Percentiles rank a stretch among this genome's conserved stretches.
phyloP scores from a whole-genome alignment of 1,140 invertebrate species.

The Goniozus legneri region DNA sequence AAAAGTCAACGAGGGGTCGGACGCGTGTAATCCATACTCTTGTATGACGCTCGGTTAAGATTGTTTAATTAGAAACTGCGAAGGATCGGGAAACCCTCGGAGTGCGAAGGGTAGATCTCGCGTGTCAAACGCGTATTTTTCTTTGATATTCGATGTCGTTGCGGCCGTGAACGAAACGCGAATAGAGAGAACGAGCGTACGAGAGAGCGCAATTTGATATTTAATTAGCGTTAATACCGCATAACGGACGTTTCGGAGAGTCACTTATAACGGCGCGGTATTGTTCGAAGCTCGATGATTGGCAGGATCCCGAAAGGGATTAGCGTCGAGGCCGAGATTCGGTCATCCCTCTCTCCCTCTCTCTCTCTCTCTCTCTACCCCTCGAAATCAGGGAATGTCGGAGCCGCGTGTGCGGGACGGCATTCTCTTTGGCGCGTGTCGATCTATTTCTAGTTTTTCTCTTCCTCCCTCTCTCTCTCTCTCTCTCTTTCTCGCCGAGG shows the following conservation, averaged over 20 bases:
- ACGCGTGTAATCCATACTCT: too few relatives aligned
- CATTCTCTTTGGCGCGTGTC: neutral
- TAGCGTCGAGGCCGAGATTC: constrained; percentile 33
- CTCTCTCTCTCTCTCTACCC: neutral
- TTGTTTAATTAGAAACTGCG: too few relatives aligned
- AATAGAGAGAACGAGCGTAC: constrained; percentile 6
- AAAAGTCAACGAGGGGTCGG: neutral
- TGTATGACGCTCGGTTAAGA: too few relatives aligned
- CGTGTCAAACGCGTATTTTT: constrained; percentile 35
- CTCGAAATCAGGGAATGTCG: too few relatives aligned
- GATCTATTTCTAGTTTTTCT: neutral
- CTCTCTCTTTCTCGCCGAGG: neutral
- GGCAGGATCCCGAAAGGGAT: constrained; percentile 31
- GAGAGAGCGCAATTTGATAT: constrained; percentile 37
- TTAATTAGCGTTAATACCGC: constrained; percentile 40
- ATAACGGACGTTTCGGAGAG: constrained; percentile 23
- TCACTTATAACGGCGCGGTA: constrained; percentile 27
- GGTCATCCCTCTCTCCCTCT: neutral
- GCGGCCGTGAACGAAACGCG: too few relatives aligned
- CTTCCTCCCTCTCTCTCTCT: neutral
- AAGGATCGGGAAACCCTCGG: too few relatives aligned
- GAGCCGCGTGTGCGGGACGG: too few relatives aligned
- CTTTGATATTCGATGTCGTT: constrained; percentile 39
- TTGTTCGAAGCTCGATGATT: constrained; percentile 31
- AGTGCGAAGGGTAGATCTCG: constrained; percentile 20